Evolutionary conservation across 2,888 invertebrate species (phyloP).

Genomic region (Petrolisthes cinctipes): DNA sequence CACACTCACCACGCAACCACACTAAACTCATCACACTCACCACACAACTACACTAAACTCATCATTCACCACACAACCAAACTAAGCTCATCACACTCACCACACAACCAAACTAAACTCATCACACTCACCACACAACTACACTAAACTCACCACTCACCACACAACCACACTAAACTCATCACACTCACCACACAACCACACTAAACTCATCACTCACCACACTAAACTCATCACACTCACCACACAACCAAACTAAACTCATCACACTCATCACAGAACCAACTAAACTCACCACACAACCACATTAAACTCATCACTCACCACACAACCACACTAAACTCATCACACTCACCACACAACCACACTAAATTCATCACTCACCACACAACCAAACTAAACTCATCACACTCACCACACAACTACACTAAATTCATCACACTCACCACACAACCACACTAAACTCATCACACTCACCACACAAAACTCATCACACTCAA

Average conservation of each 20-base stretch:
- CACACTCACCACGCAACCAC: background rate
- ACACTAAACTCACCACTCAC: background rate
- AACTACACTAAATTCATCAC: background rate
- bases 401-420: background rate
- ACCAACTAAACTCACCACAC: background rate
- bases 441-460: background rate
- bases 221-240: too few relatives aligned
- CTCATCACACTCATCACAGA: background rate
- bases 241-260: background rate
- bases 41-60: too few relatives aligned
- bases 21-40: background rate
- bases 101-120: background rate
- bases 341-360: too few relatives aligned
- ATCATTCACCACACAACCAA: too few relatives aligned
- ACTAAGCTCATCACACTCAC: background rate
- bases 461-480: background rate
- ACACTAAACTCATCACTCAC: too few relatives aligned
- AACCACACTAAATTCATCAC: too few relatives aligned
- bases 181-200: background rate
- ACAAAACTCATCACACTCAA: background rate
- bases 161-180: background rate
- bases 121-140: background rate
- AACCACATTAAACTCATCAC: background rate
- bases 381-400: background rate
- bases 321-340: background rate